A percentile compares a stretch with the other conserved stretches of the same genome.
phyloP scores from a whole-genome alignment of 2,113 vertebrate species.

The Microcebus tavaratra region DNA sequence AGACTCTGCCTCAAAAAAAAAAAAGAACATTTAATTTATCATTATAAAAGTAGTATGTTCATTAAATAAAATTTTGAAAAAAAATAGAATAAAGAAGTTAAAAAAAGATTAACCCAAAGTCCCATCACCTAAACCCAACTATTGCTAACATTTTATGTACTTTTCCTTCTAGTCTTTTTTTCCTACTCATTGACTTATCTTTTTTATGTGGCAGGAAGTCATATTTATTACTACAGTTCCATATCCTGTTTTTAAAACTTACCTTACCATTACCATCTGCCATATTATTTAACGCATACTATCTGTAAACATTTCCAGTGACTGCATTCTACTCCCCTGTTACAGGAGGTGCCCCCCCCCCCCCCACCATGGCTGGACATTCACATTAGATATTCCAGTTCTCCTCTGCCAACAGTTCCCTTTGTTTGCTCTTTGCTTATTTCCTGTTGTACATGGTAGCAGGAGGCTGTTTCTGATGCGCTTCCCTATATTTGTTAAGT shows the following conservation, averaged over 20 bases:
- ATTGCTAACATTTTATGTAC: not conserved
- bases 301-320: not conserved
- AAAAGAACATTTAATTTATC: not conserved
- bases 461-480: not conserved
- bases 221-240: not conserved
- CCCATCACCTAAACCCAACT: not conserved
- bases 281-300: not conserved
- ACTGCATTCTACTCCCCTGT: not conserved
- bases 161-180: not conserved
- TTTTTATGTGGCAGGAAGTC: not conserved
- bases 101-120: conserved; percentile 2
- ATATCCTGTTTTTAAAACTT: conserved; percentile 9
- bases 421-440: not conserved
- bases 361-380: not conserved
- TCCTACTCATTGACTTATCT: not conserved
- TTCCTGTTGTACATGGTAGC: not conserved
- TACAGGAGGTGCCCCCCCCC: too few species aligned
- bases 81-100: not conserved
- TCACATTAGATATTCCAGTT: not conserved
- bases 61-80: conserved; percentile 5
- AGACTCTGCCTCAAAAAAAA: too few species aligned
- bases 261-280: not conserved
- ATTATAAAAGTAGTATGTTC: not conserved
- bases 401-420: not conserved
- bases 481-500: not conserved